phyloP scores from a whole-genome alignment of 2,888 invertebrate genomes.

The Spilosoma lubricipeda region DNA sequence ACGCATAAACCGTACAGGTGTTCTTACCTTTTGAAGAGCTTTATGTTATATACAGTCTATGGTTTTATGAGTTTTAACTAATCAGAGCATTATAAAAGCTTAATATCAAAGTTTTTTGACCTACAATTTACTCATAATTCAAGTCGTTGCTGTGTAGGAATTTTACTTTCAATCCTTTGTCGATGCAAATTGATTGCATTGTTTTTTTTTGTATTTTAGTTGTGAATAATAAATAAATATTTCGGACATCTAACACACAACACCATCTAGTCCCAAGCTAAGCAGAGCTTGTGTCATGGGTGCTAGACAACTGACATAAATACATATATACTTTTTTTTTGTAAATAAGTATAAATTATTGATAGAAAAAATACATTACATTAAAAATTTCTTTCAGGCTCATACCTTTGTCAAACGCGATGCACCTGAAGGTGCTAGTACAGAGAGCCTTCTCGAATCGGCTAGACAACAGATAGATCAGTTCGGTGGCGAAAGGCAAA shows the following conservation, averaged over 20 bases:
- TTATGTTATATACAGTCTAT: background rate
- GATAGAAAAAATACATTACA: background rate
- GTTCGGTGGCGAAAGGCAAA: conserved; percentile 32
- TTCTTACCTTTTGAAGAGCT: background rate
- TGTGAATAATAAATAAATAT: background rate
- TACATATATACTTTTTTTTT: too few species aligned
- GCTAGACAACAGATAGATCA: conserved; percentile 52
- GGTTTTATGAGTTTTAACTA: background rate
- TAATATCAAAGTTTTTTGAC: background rate
- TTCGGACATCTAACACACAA: too few species aligned
- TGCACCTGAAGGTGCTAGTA: conserved; percentile 47
- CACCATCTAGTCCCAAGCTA: too few species aligned
- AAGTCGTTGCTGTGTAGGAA: background rate
- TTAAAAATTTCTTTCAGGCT: conserved; percentile 52
- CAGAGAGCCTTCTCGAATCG: conserved; percentile 41
- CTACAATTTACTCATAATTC: background rate
- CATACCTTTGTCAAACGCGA: conserved; percentile 77
- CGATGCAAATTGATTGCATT: background rate
- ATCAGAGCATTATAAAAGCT: background rate
- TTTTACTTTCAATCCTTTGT: background rate
- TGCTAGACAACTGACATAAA: too few species aligned
- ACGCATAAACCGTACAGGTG: too few species aligned
- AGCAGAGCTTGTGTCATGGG: too few species aligned
- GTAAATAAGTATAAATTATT: too few species aligned
- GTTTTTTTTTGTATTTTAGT: background rate